Conservation (phyloP, 2,113 vertebrate genomes). For the Ibidorhyncha struthersii region DNA sequence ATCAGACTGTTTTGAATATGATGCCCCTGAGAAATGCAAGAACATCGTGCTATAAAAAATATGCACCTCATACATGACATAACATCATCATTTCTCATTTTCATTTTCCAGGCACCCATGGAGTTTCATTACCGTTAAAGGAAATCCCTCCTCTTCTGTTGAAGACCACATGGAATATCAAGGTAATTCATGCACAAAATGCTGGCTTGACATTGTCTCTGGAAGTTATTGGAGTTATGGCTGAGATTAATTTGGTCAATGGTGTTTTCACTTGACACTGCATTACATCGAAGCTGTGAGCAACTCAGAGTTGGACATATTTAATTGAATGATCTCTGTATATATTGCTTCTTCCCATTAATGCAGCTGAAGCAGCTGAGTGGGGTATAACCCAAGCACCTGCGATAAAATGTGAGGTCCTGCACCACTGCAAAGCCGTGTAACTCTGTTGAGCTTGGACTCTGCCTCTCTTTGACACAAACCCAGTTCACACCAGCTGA, state of each 20-base stretch:
- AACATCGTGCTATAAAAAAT: neutral
- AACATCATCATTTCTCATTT: neutral
- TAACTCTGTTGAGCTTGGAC: neutral
- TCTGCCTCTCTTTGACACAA: neutral
- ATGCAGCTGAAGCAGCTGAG: neutral
- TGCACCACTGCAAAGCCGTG: neutral
- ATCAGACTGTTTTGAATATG: neutral
- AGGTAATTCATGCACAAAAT: conserved; percentile 74
- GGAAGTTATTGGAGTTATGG: neutral
- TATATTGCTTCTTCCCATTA: neutral
- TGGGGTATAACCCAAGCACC: neutral
- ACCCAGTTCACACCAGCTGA: neutral
- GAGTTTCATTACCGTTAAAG: conserved; percentile 92
- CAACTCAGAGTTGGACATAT: neutral
- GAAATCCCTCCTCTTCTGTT: conserved; percentile 80
- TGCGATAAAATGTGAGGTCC: neutral
- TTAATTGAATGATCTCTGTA: neutral
- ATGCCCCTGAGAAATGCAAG: neutral
- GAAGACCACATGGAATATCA: conserved; percentile 92
- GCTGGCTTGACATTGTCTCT: neutral
- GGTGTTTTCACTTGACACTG: neutral
- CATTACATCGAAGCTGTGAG: neutral
- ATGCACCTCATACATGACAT: neutral
- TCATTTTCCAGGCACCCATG: conserved; percentile 86
- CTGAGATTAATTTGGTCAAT: neutral